Conservation (phyloP, 2,113 vertebrate species). For the Bujurquina vittata region DNA sequence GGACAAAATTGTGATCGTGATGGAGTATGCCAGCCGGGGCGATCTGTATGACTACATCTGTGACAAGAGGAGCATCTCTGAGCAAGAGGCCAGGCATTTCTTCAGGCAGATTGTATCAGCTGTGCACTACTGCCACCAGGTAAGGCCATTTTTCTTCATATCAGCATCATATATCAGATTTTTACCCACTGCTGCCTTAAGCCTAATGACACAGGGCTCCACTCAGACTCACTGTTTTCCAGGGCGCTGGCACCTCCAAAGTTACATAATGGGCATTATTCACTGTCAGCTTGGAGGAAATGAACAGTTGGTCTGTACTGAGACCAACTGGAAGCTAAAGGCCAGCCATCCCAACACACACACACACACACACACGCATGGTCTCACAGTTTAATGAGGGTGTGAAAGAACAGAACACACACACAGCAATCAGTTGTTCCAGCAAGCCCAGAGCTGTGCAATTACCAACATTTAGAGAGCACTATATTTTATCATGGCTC, state of each 20-base stretch:
- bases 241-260: slow-evolving; percentile 38
- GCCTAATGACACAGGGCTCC: slow-evolving; percentile 13
- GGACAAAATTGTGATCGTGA: slow-evolving; percentile 97
- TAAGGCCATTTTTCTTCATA: slow-evolving; percentile 45
- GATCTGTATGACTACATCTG: slow-evolving; percentile 96
- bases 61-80: slow-evolving; percentile 84
- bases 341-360: slow-evolving; percentile 50
- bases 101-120: slow-evolving; percentile 96
- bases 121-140: slow-evolving; percentile 93
- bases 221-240: slow-evolving; percentile 15
- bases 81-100: slow-evolving; percentile 88
- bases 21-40: slow-evolving; percentile 94
- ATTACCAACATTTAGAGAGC: slow-evolving; percentile 17
- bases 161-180: neutral
- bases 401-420: slow-evolving; percentile 50
- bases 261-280: slow-evolving; percentile 69
- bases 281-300: slow-evolving; percentile 47
- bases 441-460: slow-evolving; percentile 2
- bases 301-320: slow-evolving; percentile 55
- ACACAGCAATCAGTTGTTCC: slow-evolving; percentile 26
- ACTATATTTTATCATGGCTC: slow-evolving; percentile 24
- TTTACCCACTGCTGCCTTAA: neutral
- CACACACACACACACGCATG: slow-evolving; percentile 44
- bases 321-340: slow-evolving; percentile 53
- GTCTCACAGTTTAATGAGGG: slow-evolving; percentile 71